Conservation (phyloP, 2,113 vertebrate genomes). For the Axis porcinus region DNA sequence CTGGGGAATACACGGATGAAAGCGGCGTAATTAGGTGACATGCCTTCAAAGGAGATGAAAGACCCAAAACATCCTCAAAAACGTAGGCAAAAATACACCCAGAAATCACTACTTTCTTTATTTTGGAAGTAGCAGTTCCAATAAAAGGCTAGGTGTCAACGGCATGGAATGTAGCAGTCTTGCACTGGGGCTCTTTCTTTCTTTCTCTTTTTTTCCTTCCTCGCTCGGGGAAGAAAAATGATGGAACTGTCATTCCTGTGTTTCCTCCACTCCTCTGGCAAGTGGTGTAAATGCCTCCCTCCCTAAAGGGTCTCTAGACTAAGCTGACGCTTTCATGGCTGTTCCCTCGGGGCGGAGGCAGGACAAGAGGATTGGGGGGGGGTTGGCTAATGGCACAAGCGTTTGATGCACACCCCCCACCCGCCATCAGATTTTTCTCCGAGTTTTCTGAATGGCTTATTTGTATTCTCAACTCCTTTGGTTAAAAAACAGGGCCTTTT, state of each 20-base stretch:
- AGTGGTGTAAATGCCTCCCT: neutral
- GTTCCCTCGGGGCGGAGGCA: rapidly evolving
- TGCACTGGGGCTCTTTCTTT: neutral
- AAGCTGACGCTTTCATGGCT: neutral
- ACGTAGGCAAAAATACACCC: conserved; percentile 40
- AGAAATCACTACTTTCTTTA: conserved; percentile 75
- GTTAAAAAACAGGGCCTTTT: neutral
- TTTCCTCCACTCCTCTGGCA: neutral
- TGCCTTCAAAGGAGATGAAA: conserved; percentile 77
- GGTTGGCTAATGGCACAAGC: neutral
- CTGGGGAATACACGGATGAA: conserved; percentile 79
- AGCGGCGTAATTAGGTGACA: conserved; percentile 79
- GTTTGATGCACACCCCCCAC: neutral
- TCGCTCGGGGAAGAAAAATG: conserved; percentile 4
- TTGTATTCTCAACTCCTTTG: neutral
- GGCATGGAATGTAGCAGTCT: neutral
- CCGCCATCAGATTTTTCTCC: neutral
- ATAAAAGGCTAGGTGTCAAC: conserved; percentile 52
- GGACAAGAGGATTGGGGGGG: neutral
- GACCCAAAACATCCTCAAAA: conserved; percentile 74
- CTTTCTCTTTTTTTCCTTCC: neutral
- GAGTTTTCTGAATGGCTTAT: neutral
- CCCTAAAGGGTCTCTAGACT: neutral
- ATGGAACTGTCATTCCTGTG: neutral
- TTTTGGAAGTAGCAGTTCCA: conserved; percentile 24